These are phyloP conservation scores for Bradysia coprophila DNA, from an alignment of 1,140 invertebrate species.

Conservation along the genomic window DNA sequence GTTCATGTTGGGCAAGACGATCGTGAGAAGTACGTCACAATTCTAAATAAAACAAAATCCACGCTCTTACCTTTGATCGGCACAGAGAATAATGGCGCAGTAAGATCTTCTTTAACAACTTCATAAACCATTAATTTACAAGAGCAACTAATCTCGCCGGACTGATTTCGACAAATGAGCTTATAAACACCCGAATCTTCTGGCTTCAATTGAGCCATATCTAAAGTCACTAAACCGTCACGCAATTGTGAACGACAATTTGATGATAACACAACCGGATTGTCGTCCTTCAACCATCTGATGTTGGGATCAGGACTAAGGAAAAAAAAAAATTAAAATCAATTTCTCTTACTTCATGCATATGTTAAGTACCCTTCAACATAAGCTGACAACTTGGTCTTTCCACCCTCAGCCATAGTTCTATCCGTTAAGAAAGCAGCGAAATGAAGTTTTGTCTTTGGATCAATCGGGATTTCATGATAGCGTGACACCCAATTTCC, in stretches of 20 bases:
- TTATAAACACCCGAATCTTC: slow-evolving; percentile 39
- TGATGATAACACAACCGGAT: slow-evolving; percentile 23
- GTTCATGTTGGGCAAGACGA: too few relatives aligned
- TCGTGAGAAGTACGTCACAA: too few relatives aligned
- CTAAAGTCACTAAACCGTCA: slow-evolving; percentile 41
- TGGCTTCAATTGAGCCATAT: slow-evolving; percentile 32
- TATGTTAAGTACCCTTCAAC: too few relatives aligned
- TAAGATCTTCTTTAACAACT: slow-evolving; percentile 11
- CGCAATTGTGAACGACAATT: slow-evolving; percentile 28
- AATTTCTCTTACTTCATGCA: too few relatives aligned
- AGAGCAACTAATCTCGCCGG: slow-evolving; percentile 20
- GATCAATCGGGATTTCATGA: slow-evolving; percentile 19
- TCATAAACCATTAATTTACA: slow-evolving; percentile 20
- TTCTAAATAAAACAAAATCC: too few relatives aligned
- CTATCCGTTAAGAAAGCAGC: slow-evolving; percentile 46
- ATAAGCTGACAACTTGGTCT: slow-evolving; percentile 51
- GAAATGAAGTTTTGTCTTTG: slow-evolving; percentile 44
- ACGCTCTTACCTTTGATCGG: slow-evolving; percentile 23
- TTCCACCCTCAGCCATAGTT: slow-evolving; percentile 36
- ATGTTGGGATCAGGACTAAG: slow-evolving; percentile 51
- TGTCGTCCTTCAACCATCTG: slow-evolving; percentile 52
- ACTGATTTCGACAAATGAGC: slow-evolving; percentile 38
- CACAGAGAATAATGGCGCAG: slow-evolving; percentile 17
- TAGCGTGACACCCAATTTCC: too few relatives aligned
- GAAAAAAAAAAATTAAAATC: too few relatives aligned